Conservation (phyloP, 2,888 invertebrate species). For the Timandra comae region DNA sequence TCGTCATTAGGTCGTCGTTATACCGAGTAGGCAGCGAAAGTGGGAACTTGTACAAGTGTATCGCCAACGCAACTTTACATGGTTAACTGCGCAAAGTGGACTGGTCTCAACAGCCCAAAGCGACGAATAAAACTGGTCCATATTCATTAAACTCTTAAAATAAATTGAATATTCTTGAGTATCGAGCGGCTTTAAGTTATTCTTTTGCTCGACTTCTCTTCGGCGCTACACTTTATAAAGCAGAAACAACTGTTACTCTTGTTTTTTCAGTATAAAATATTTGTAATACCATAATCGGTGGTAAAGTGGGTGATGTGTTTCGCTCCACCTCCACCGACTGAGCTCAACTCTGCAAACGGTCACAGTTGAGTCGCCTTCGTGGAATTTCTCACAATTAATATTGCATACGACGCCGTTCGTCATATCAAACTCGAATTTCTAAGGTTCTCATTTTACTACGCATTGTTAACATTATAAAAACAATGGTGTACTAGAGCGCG, state of each 20-base stretch:
- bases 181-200: too few relatives aligned
- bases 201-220: too few relatives aligned
- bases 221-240: too few relatives aligned
- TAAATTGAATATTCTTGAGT: too few relatives aligned
- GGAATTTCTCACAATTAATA: constrained; percentile 45
- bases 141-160: too few relatives aligned
- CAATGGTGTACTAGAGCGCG: constrained; percentile 5
- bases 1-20: constrained; percentile 16
- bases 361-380: constrained; percentile 45
- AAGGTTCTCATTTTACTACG: constrained; percentile 30
- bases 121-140: background rate
- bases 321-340: constrained; percentile 49
- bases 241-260: too few relatives aligned
- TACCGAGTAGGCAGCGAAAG: constrained; percentile 48
- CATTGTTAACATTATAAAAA: constrained; percentile 35
- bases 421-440: constrained; percentile 30
- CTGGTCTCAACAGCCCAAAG: too few relatives aligned
- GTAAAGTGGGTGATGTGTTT: constrained; percentile 53
- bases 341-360: constrained; percentile 24
- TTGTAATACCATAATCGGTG: constrained; percentile 5
- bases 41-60: constrained; percentile 18
- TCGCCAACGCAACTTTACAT: too few relatives aligned
- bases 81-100: too few relatives aligned
- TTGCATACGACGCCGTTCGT: constrained; percentile 33
- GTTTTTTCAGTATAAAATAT: constrained; percentile 1